A percentile compares a stretch with the other conserved stretches of the same genome.
Conservation (phyloP, 2,888 invertebrate species). For the Eupithecia dodoneata region DNA sequence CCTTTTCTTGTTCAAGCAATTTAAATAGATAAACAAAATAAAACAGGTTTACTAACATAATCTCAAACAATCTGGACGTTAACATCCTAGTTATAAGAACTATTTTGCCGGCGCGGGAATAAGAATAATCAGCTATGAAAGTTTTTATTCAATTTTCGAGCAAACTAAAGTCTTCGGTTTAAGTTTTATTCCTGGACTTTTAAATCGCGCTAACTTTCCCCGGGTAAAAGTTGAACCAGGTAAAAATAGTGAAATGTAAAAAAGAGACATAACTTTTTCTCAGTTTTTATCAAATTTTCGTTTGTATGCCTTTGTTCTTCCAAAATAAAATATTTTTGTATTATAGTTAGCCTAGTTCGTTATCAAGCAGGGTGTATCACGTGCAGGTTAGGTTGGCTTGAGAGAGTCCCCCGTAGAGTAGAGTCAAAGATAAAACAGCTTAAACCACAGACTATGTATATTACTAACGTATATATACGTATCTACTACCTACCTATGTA, state of each 20-base stretch:
- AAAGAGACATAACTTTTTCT: neutral
- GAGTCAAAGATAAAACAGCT: too few relatives aligned
- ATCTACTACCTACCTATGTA: too few relatives aligned
- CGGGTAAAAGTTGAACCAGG: slow-evolving; percentile 20
- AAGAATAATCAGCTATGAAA: slow-evolving; percentile 31
- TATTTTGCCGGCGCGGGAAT: slow-evolving; percentile 12
- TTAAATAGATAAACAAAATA: neutral
- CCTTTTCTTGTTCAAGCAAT: neutral
- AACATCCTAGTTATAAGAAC: slow-evolving; percentile 4
- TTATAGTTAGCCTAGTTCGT: too few relatives aligned
- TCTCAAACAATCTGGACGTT: neutral
- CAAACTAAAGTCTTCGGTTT: slow-evolving; percentile 26
- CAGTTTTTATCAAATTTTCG: neutral
- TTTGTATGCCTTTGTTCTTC: too few relatives aligned
- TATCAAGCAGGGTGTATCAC: too few relatives aligned
- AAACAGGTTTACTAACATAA: neutral
- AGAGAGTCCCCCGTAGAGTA: too few relatives aligned
- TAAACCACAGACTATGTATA: too few relatives aligned
- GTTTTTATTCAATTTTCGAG: slow-evolving; percentile 31
- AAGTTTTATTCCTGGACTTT: slow-evolving; percentile 33
- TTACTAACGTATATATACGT: too few relatives aligned
- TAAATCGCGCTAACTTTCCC: slow-evolving; percentile 24
- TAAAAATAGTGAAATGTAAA: slow-evolving; percentile 12
- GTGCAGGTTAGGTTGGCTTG: too few relatives aligned
- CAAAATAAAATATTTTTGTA: too few relatives aligned